A percentile compares a stretch with the other conserved stretches of the same genome.
Evolutionary conservation across 37 sponge, comb jelly and placozoan species (phyloP).

Genomic region (Chondrilla cf. caribensis): DNA sequence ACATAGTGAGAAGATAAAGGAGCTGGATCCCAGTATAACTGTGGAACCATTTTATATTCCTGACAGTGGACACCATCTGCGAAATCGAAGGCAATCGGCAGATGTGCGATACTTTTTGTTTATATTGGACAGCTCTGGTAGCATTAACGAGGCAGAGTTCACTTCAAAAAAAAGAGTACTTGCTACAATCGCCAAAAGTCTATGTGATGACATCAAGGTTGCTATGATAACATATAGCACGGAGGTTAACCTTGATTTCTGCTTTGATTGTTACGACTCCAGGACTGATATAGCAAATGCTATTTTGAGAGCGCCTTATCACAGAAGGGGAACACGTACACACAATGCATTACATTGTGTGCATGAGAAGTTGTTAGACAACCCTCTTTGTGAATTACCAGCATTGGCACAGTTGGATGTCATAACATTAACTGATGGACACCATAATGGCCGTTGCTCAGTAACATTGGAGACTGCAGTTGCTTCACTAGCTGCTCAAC

Average conservation of each 20-base stretch:
- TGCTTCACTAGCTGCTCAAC: too few relatives aligned
- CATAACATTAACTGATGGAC: slow-evolving; percentile 36
- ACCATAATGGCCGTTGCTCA: slow-evolving; percentile 23
- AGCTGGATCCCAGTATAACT: too few relatives aligned
- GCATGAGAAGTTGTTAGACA: slow-evolving; percentile 19
- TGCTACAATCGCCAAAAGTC: background rate
- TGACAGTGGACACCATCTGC: too few relatives aligned
- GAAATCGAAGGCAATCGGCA: too few relatives aligned
- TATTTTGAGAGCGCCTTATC: background rate
- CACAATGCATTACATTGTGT: slow-evolving; percentile 23
- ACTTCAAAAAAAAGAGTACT: background rate
- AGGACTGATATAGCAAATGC: background rate
- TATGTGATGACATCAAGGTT: slow-evolving; percentile 6
- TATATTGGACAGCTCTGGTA: background rate
- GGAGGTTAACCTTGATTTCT: slow-evolving; percentile 28
- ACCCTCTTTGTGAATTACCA: slow-evolving; percentile 14
- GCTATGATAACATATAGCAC: slow-evolving; percentile 28
- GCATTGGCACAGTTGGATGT: slow-evolving; percentile 14
- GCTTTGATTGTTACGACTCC: slow-evolving; percentile 15
- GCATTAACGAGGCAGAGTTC: background rate
- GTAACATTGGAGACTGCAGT: too few relatives aligned
- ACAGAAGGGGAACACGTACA: background rate
- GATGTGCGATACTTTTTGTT: slow-evolving; percentile 2
- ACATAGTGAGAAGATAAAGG: too few relatives aligned
- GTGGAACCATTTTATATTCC: too few relatives aligned